A percentile compares a stretch with the other conserved stretches of the same genome.
phyloP scores from a whole-genome alignment of 2,797 vertebrate species.

The Centroberyx gerrardi region DNA sequence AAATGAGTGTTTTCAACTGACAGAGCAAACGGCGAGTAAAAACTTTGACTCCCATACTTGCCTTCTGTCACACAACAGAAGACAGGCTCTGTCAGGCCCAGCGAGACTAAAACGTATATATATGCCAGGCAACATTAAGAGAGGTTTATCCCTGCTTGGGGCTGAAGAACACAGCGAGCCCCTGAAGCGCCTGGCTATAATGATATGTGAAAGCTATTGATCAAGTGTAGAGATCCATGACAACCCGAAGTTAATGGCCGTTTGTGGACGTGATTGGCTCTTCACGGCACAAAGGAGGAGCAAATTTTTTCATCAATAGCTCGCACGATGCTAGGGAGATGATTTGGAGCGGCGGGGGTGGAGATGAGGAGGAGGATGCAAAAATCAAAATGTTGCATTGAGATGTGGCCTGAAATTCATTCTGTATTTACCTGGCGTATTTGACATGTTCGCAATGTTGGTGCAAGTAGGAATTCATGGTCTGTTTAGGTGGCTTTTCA shows the following conservation, averaged over 20 bases:
- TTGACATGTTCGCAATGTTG: background rate
- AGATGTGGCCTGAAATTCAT: slow-evolving; percentile 28
- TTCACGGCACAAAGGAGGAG: slow-evolving; percentile 81
- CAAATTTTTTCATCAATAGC: slow-evolving; percentile 85
- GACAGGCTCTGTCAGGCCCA: background rate
- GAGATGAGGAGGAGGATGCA: slow-evolving; percentile 74
- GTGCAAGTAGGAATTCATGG: too few species aligned
- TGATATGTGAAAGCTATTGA: slow-evolving; percentile 95
- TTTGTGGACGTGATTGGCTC: slow-evolving; percentile 84
- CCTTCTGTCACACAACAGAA: too few species aligned
- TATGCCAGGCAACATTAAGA: slow-evolving; percentile 72
- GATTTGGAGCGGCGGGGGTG: slow-evolving; percentile 48
- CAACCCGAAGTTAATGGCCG: slow-evolving; percentile 91
- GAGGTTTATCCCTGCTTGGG: slow-evolving; percentile 89
- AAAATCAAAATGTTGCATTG: slow-evolving; percentile 28
- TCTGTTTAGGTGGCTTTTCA: background rate
- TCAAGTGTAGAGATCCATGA: slow-evolving; percentile 91
- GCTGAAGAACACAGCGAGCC: slow-evolving; percentile 86
- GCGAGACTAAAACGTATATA: background rate
- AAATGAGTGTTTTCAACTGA: slow-evolving; percentile 42
- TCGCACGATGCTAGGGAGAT: slow-evolving; percentile 77
- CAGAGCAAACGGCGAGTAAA: background rate
- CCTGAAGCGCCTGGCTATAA: slow-evolving; percentile 87
- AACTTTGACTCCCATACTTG: too few species aligned
- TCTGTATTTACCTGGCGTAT: slow-evolving; percentile 19